Conservation (phyloP, 37 sponge, comb jelly and placozoan species). For the Crambe crambe region DNA sequence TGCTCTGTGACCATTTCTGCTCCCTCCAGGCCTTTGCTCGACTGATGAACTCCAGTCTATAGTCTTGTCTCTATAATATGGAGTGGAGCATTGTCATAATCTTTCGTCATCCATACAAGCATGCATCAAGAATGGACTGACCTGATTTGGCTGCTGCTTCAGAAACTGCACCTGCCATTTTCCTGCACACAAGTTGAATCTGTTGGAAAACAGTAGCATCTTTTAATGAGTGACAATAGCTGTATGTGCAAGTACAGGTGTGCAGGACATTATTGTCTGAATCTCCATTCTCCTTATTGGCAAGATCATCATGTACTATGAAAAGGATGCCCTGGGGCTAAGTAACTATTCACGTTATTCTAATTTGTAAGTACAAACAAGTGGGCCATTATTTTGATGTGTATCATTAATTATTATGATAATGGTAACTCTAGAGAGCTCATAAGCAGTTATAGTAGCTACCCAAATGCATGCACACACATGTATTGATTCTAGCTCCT, state of each 20-base stretch:
- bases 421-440: background rate
- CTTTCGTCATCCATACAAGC: background rate
- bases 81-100: background rate
- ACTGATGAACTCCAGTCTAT: constrained; percentile 44
- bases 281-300: too few relatives aligned
- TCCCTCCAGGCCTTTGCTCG: constrained; percentile 73
- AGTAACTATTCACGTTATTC: too few relatives aligned
- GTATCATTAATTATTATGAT: background rate
- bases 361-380: too few relatives aligned
- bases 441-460: background rate
- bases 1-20: constrained; percentile 6
- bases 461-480: too few relatives aligned
- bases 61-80: background rate
- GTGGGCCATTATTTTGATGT: background rate
- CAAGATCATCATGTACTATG: too few relatives aligned
- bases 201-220: too few relatives aligned
- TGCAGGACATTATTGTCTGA: too few relatives aligned
- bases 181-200: constrained; percentile 20
- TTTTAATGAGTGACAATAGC: too few relatives aligned
- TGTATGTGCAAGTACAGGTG: too few relatives aligned
- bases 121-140: background rate
- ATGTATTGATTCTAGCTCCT: background rate
- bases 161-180: constrained; percentile 74
- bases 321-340: too few relatives aligned
- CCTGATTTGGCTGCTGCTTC: constrained; percentile 45